These are phyloP conservation scores for Drosophila rubida DNA, from an alignment of 2,888 invertebrate genomes.

Conservation along the genomic window DNA sequence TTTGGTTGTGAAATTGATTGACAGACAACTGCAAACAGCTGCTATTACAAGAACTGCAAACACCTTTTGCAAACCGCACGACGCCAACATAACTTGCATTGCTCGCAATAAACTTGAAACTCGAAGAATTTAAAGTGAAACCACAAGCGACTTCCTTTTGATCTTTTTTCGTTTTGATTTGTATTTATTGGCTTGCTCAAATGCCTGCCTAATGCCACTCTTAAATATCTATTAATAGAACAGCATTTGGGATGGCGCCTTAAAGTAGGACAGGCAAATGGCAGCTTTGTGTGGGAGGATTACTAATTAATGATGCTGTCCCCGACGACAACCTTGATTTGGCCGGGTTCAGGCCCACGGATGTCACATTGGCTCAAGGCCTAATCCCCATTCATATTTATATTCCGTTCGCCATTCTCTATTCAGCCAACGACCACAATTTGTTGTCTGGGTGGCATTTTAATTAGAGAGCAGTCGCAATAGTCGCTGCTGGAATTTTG, in stretches of 20 bases:
- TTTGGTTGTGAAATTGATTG: conserved; percentile 50
- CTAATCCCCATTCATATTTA: conserved; percentile 37
- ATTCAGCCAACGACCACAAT: conserved; percentile 1
- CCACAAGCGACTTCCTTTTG: background rate
- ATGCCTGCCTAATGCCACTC: background rate
- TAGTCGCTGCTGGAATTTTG: conserved; percentile 7
- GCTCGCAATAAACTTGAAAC: background rate
- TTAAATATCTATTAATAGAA: conserved; percentile 24
- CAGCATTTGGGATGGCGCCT: conserved; percentile 12
- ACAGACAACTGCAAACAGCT: conserved; percentile 32
- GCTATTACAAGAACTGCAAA: conserved; percentile 8
- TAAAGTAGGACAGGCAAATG: conserved; percentile 5
- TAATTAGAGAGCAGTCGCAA: conserved; percentile 58
- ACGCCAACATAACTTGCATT: background rate
- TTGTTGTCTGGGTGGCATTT: conserved; percentile 52
- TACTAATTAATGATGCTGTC: conserved; percentile 68
- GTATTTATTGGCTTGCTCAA: background rate
- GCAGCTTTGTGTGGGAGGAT: conserved; percentile 8
- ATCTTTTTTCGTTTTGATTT: background rate
- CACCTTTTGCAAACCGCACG: background rate
- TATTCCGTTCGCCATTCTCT: conserved; percentile 6
- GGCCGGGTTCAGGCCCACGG: conserved; percentile 3
- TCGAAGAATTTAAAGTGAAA: background rate
- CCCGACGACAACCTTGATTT: conserved; percentile 52
- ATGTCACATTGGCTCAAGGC: conserved; percentile 46